Percentiles rank a stretch among this genome's conserved stretches.
Conservation (phyloP, 2,888 invertebrate genomes). For the Macropis europaea region DNA sequence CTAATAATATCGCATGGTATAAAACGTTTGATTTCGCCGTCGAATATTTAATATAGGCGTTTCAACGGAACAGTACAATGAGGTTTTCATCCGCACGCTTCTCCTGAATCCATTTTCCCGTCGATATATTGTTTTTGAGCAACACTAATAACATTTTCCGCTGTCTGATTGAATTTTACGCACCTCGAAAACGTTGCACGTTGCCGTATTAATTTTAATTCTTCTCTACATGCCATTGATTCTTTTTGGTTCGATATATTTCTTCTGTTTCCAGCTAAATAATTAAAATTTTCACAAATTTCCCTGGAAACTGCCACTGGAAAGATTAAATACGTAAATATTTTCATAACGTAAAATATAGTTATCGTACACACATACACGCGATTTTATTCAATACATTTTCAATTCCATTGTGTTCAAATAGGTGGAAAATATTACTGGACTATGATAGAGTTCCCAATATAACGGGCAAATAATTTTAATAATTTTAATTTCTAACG, state of each 20-base stretch:
- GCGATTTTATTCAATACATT: too few species aligned
- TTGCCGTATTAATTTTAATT: constrained; percentile 2
- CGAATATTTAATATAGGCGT: constrained; percentile 6
- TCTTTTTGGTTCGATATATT: background rate
- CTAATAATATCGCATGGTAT: constrained; percentile 15
- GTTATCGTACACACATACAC: too few species aligned
- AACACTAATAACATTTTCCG: background rate
- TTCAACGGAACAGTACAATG: constrained; percentile 1
- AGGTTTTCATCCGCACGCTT: background rate
- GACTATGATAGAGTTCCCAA: too few species aligned
- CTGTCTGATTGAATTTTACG: constrained; percentile 12
- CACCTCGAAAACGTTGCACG: background rate
- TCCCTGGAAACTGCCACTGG: too few species aligned
- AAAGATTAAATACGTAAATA: too few species aligned
- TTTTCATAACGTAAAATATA: too few species aligned
- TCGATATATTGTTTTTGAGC: background rate
- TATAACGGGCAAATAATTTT: too few species aligned
- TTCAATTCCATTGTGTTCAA: too few species aligned
- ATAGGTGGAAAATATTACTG: too few species aligned
- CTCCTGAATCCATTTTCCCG: constrained; percentile 1
- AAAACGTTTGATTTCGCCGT: constrained; percentile 14
- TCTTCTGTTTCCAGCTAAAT: too few species aligned
- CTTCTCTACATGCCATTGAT: background rate
- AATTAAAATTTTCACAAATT: too few species aligned
- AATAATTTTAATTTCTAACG: too few species aligned